These are phyloP conservation scores for Emydocephalus ijimae DNA, from an alignment of 2,113 vertebrate genomes.

Conservation along the genomic window DNA sequence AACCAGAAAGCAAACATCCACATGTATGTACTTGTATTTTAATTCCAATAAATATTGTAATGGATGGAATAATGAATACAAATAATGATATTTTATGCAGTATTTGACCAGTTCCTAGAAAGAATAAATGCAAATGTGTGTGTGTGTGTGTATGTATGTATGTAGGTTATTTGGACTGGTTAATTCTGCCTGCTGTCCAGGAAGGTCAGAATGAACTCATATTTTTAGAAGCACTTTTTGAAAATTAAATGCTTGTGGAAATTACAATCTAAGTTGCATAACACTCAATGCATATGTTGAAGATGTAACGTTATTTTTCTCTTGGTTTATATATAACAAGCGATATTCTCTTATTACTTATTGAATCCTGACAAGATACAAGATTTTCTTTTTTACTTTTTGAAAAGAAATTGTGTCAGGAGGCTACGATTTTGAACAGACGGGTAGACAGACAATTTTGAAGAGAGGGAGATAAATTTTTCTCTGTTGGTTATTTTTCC, in stretches of 20 bases:
- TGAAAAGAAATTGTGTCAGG: background rate
- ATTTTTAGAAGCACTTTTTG: background rate
- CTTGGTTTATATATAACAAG: background rate
- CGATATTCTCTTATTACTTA: background rate
- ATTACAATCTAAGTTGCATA: background rate
- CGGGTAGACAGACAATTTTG: too few species aligned
- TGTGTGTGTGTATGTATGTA: too few species aligned
- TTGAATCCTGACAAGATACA: background rate
- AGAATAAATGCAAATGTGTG: constrained; percentile 4
- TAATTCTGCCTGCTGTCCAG: background rate
- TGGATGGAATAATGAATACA: background rate
- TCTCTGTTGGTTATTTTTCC: background rate
- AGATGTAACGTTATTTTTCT: background rate
- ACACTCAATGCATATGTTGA: too few species aligned
- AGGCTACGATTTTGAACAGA: background rate
- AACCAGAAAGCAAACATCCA: background rate
- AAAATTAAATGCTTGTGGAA: background rate
- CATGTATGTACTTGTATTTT: background rate
- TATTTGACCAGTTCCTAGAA: background rate
- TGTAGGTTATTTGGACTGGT: background rate
- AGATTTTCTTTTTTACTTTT: background rate
- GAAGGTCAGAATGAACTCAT: background rate
- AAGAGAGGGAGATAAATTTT: background rate
- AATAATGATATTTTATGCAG: background rate
- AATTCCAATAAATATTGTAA: background rate